Conservation (phyloP, 2,888 invertebrate species). For the Thumatha senex region DNA sequence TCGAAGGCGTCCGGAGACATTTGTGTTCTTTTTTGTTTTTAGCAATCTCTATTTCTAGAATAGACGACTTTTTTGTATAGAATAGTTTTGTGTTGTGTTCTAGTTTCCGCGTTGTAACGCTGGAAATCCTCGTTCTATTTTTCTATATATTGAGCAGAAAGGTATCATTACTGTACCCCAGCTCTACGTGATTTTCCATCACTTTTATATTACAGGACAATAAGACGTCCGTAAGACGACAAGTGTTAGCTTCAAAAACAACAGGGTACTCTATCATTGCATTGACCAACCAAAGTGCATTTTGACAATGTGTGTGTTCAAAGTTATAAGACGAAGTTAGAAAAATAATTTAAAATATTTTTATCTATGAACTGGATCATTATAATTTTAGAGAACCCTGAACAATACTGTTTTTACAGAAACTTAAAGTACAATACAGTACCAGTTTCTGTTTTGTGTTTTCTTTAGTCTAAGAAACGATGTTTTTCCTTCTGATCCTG, state of each 20-base stretch:
- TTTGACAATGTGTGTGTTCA: background rate
- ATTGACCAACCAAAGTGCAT: background rate
- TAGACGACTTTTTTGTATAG: conserved; percentile 54
- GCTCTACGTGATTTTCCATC: conserved; percentile 39
- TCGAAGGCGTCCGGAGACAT: conserved; percentile 52
- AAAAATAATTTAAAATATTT: background rate
- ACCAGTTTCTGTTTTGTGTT: conserved; percentile 59
- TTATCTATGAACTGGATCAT: conserved; percentile 9
- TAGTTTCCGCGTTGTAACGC: conserved; percentile 34
- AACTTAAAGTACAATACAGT: conserved; percentile 72
- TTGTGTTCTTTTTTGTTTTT: conserved; percentile 46
- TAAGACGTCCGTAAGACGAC: conserved; percentile 42
- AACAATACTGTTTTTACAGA: conserved; percentile 38
- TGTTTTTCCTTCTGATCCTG: background rate
- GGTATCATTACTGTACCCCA: conserved; percentile 69
- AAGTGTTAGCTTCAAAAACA: conserved; percentile 33
- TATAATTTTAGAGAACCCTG: conserved; percentile 40
- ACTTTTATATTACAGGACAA: conserved; percentile 44
- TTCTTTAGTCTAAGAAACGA: conserved; percentile 41
- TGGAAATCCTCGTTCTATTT: conserved; percentile 35
- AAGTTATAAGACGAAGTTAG: background rate
- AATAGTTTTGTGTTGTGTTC: conserved; percentile 52
- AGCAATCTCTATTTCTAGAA: conserved; percentile 41
- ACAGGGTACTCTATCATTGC: conserved; percentile 43
- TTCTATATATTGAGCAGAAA: conserved; percentile 49